Conservation (phyloP, 2,888 invertebrate genomes). For the Chromoteleia sp. region DNA sequence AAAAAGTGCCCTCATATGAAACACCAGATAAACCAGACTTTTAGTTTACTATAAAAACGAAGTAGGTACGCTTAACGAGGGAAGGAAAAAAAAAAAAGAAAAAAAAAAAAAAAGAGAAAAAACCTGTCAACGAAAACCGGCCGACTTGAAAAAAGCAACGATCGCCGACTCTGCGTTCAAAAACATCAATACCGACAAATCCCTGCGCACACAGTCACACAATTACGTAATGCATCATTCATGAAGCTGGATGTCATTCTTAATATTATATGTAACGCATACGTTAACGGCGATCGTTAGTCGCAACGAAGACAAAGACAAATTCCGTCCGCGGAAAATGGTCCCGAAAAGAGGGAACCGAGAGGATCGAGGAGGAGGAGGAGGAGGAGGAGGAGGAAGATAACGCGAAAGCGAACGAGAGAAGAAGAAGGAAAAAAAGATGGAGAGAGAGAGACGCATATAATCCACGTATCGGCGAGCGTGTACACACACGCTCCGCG, state of each 20-base stretch:
- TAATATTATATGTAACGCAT: constrained; percentile 53
- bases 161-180: constrained; percentile 18
- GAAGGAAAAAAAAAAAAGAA: not conserved
- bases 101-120: not conserved
- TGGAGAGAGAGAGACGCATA: not conserved
- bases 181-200: constrained; percentile 32
- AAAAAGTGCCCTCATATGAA: too few relatives aligned
- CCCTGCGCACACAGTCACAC: constrained; percentile 25
- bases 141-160: constrained; percentile 12
- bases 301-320: not conserved
- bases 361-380: not conserved
- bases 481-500: constrained; percentile 42
- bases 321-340: not conserved
- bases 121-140: constrained; percentile 11
- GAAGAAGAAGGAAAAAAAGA: not conserved
- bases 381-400: not conserved
- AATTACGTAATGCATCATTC: constrained; percentile 59
- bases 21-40: too few relatives aligned
- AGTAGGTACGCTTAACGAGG: too few relatives aligned
- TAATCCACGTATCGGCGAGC: constrained; percentile 21
- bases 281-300: constrained; percentile 28
- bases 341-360: not conserved
- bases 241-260: constrained; percentile 53
- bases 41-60: too few relatives aligned
- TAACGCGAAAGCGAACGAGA: not conserved